Evolutionary conservation across 1,140 invertebrate species (phyloP).

Genomic region (Temnothorax nylanderi): DNA sequence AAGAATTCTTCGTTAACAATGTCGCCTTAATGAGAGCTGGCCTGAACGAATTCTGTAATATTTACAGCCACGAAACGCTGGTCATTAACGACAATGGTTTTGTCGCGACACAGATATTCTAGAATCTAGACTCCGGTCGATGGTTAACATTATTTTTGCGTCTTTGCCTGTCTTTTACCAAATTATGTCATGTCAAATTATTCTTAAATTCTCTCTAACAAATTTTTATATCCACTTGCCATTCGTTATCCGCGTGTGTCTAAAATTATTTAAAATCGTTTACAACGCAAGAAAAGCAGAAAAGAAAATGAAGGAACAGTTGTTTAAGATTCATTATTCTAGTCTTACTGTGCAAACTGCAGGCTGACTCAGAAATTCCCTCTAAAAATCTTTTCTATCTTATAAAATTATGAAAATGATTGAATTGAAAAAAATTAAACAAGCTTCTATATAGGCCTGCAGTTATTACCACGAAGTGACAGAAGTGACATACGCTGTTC

Average conservation of each 20-base stretch:
- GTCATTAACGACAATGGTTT: neutral
- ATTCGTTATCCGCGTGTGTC: neutral
- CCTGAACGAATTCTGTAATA: conserved; percentile 6
- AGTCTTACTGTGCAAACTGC: neutral
- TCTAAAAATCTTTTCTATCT: neutral
- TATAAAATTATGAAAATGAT: neutral
- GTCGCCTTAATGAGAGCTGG: conserved; percentile 22
- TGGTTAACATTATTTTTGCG: neutral
- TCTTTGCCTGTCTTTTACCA: neutral
- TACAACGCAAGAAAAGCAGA: neutral
- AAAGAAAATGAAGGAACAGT: neutral
- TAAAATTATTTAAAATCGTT: neutral
- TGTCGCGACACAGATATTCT: neutral
- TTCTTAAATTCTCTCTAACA: neutral
- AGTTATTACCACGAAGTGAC: neutral
- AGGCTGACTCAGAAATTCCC: neutral
- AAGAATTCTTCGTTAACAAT: conserved; percentile 12
- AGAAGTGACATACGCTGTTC: neutral
- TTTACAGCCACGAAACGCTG: neutral
- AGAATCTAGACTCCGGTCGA: neutral
- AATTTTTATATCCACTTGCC: neutral
- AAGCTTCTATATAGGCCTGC: neutral
- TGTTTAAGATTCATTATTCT: neutral
- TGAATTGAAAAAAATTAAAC: neutral
- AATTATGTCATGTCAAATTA: neutral